Conservation (phyloP, 37 sponge, comb jelly and placozoan species). For the Oopsacas minuta region DNA sequence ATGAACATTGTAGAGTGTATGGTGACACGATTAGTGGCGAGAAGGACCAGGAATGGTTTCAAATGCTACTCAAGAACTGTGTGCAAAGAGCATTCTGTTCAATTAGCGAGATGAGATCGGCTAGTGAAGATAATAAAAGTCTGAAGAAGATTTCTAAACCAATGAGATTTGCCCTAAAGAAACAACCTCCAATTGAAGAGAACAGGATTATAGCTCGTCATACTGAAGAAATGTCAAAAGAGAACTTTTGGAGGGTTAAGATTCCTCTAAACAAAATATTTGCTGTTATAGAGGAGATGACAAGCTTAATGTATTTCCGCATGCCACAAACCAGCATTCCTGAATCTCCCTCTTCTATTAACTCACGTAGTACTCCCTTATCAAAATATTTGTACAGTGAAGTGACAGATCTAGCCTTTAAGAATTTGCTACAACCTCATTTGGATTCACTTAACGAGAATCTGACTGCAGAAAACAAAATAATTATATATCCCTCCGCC, state of each 20-base stretch:
- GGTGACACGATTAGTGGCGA: neutral
- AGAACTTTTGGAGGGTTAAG: neutral
- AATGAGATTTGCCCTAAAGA: neutral
- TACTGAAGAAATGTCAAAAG: neutral
- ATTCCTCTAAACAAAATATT: neutral
- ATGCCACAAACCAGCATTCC: neutral
- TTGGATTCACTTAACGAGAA: neutral
- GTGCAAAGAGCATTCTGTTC: neutral
- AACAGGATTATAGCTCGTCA: neutral
- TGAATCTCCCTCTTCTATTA: neutral
- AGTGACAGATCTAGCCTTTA: neutral
- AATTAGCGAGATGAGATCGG: neutral
- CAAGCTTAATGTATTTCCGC: neutral
- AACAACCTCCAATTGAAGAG: neutral
- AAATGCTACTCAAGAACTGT: neutral
- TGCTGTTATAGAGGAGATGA: neutral
- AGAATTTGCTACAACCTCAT: neutral
- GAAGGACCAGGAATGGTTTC: conserved; percentile 18
- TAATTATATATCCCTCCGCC: neutral
- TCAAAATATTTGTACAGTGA: neutral
- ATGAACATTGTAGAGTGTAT: conserved; percentile 13
- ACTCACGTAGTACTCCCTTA: neutral
- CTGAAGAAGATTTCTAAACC: neutral
- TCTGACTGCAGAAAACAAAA: neutral
- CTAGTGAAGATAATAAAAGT: neutral